phyloP scores from a whole-genome alignment of 2,888 invertebrate species.

The Dendrolimus pini region DNA sequence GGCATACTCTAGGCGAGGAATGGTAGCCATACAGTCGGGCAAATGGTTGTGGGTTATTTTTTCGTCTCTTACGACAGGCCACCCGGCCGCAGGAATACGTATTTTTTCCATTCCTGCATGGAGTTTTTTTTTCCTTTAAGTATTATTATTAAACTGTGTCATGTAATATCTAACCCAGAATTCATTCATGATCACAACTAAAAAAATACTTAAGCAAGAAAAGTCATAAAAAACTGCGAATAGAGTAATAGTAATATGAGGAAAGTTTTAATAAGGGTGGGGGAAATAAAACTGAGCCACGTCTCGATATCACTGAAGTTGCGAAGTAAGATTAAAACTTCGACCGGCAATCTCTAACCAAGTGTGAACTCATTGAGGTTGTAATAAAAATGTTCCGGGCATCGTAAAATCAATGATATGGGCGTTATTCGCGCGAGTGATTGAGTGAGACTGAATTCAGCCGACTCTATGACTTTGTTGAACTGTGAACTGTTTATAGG shows the following conservation, averaged over 20 bases:
- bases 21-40: no score
- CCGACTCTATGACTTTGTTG: not conserved
- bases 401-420: conserved; percentile 26
- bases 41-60: no score
- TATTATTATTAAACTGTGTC: no score
- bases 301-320: conserved; percentile 55
- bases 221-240: conserved; percentile 55
- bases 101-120: no score
- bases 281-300: conserved; percentile 46
- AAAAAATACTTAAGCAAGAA: conserved; percentile 31
- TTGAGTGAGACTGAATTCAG: conserved; percentile 9
- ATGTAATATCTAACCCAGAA: no score
- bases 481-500: no score
- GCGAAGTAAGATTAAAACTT: conserved; percentile 57
- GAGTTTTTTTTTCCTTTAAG: no score
- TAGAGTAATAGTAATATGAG: conserved; percentile 58
- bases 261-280: conserved; percentile 60
- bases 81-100: no score
- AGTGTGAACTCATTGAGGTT: conserved; percentile 41
- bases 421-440: conserved; percentile 17
- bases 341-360: conserved; percentile 29
- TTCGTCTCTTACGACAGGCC: no score
- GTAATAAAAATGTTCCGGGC: conserved; percentile 30
- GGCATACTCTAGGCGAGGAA: no score
- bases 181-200: not conserved